Percentiles rank a stretch among this genome's conserved stretches.
Conservation (phyloP, 2,797 vertebrate species). For the Hemitrygon akajei region DNA sequence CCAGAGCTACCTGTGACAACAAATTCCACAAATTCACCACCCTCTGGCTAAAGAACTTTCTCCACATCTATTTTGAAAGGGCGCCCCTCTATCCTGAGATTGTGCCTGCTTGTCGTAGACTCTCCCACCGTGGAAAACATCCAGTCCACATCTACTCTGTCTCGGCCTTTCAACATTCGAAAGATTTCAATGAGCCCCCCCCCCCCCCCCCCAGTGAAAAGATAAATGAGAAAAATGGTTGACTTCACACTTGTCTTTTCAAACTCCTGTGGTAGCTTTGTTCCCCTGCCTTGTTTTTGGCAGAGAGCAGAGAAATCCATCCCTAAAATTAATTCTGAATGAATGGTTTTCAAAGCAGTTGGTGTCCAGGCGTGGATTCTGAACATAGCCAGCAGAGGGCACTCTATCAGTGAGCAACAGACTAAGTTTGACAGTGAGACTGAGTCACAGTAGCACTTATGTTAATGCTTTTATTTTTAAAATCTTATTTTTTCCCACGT, state of each 20-base stretch:
- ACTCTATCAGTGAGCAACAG: background rate
- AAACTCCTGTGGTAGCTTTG: background rate
- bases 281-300: background rate
- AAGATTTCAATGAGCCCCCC: too few species aligned
- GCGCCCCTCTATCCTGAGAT: too few species aligned
- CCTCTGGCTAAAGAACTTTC: too few species aligned
- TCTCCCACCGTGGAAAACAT: too few species aligned
- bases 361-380: background rate
- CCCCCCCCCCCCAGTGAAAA: background rate
- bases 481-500: background rate
- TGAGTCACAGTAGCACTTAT: too few species aligned
- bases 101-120: too few species aligned
- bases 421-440: background rate
- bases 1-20: too few species aligned
- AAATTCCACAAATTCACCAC: too few species aligned
- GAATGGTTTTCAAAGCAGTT: background rate
- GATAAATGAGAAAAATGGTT: background rate
- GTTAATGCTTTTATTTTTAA: background rate
- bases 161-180: too few species aligned
- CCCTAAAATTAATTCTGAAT: background rate
- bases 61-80: too few species aligned
- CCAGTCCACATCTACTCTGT: too few species aligned
- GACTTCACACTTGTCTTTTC: background rate
- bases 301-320: background rate
- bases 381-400: background rate